Evolutionary conservation across 2,113 vertebrate species (phyloP), one percentile per base, ranked within the genome.

Genomic region (Bufo bufo): DNA sequence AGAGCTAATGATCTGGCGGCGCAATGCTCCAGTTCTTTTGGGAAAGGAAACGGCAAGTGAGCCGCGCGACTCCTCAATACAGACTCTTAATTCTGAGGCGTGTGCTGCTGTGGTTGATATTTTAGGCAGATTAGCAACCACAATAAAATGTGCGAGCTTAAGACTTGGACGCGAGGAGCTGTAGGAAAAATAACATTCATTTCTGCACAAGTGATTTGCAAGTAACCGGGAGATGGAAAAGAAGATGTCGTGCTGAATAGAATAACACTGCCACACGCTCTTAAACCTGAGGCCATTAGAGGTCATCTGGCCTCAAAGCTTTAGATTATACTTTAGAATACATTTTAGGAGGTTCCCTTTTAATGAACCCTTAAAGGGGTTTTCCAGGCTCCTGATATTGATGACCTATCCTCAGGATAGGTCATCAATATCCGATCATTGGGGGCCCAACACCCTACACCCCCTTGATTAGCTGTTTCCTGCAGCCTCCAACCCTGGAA

Each of bases 81-180:
- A 59, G 58, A 3, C n/a, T 19, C 66, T 23, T 58, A 52, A 72
- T 45, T 74, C 83, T 19, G 71, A 77, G 69, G 43, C 33, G 43
- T 85, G 69, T 85, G 72, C 71, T 59, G 71, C 71, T 59, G 84
- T 2, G 71, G 71, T 77, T 74, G 72, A 61, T 77, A 77, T 85
- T 77, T 85, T 77, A 85, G 71, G 43, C 72, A 85, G 71, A 85
- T 84, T 84, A 84, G 65, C 13, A 72, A 71, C 65, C 82, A 54
- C 52, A 85, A 77, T 63, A 77, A 77, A 85, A 85, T 77, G 14
- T 49, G 45, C 6, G 33, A 63, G 58, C 23, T 49, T 47, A 43
- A 85, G 50, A 49, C 71, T 50, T 49, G 61, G 14, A 85, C 58
- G 16, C 4, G 83, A 52, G 69, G 49, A 56, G 83, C 83, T 43